Conservation (phyloP, 2,888 invertebrate species). For the Oscheius onirici region DNA sequence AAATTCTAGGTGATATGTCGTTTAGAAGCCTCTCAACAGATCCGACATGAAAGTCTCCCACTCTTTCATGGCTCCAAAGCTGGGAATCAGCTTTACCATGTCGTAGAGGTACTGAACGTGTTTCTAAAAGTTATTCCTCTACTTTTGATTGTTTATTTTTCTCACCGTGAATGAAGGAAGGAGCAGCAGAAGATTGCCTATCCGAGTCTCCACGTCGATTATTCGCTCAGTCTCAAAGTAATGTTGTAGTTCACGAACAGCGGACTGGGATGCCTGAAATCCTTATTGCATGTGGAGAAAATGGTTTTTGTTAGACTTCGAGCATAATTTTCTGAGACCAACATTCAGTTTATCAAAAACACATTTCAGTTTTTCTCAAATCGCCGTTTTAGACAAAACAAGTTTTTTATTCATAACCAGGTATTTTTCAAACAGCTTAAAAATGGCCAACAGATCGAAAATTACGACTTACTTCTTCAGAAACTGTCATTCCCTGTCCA, state of each 20-base stretch:
- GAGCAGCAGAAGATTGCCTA: conserved; percentile 56
- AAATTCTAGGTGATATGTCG: neutral
- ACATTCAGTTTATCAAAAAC: too few relatives aligned
- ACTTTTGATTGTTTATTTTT: neutral
- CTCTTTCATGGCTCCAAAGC: conserved; percentile 65
- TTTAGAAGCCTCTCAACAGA: conserved; percentile 50
- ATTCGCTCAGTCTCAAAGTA: conserved; percentile 58
- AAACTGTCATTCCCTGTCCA: conserved; percentile 41
- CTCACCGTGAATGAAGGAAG: conserved; percentile 56
- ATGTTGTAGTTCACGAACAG: conserved; percentile 59
- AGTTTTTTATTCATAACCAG: neutral
- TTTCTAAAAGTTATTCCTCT: conserved; percentile 39
- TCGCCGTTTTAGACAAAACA: too few relatives aligned
- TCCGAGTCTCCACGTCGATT: conserved; percentile 50
- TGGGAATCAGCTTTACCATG: conserved; percentile 57
- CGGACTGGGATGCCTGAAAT: conserved; percentile 52
- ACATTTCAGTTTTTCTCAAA: too few relatives aligned
- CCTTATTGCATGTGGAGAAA: neutral
- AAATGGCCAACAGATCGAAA: neutral
- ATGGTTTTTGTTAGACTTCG: neutral
- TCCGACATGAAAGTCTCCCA: conserved; percentile 68
- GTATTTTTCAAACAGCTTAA: neutral
- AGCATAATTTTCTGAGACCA: too few relatives aligned
- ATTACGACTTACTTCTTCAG: conserved; percentile 33
- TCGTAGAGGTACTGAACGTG: conserved; percentile 60